Evolutionary conservation across 2,113 vertebrate genomes (phyloP).

Genomic region (Gavialis gangeticus): DNA sequence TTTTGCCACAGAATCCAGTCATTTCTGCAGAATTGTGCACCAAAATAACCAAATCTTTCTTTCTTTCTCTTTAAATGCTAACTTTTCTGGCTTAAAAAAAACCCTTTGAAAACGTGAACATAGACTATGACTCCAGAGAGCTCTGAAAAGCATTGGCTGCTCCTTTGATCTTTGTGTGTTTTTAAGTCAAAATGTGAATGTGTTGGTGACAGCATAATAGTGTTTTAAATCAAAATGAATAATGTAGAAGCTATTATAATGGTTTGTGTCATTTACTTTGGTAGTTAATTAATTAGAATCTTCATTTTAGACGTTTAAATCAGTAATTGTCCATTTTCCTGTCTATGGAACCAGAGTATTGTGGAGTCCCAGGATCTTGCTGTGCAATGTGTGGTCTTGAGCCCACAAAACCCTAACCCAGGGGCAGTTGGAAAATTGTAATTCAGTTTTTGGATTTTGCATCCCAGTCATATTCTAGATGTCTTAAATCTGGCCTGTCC

Average conservation of each 20-base stretch:
- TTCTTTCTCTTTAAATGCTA: neutral
- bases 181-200: neutral
- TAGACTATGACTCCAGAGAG: neutral
- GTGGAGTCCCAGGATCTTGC: neutral
- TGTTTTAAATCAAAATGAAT: neutral
- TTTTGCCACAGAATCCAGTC: neutral
- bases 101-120: neutral
- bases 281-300: neutral
- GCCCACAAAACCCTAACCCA: neutral
- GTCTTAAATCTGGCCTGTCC: accelerated
- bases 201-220: neutral
- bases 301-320: neutral
- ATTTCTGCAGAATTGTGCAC: neutral
- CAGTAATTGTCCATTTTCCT: neutral
- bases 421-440: neutral
- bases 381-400: neutral
- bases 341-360: neutral
- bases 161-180: neutral
- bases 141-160: neutral
- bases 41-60: neutral
- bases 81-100: neutral
- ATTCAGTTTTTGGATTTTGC: neutral
- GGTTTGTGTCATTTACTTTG: neutral
- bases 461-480: neutral
- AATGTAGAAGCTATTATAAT: neutral